Percentiles rank a stretch among this genome's conserved stretches.
Conservation (phyloP, 2,888 invertebrate genomes). For the Oligia fasciuncula region DNA sequence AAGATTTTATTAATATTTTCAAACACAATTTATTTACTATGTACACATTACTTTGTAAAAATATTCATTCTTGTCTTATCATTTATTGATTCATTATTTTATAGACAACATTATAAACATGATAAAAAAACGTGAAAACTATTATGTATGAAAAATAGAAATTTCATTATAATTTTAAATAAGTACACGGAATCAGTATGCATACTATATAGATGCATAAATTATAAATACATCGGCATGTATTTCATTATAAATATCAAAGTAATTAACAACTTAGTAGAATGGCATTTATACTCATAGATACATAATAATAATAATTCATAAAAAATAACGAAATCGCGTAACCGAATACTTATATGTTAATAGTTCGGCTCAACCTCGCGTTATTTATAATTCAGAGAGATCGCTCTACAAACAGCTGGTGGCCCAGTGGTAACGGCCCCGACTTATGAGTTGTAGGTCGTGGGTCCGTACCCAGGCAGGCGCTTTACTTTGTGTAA, state of each 20-base stretch:
- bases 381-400: slow-evolving; percentile 52
- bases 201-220: slow-evolving; percentile 76
- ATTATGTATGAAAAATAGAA: slow-evolving; percentile 85
- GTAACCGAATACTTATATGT: slow-evolving; percentile 67
- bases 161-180: slow-evolving; percentile 85
- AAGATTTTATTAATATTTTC: slow-evolving; percentile 89
- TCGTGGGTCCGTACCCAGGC: no score
- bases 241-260: slow-evolving; percentile 73
- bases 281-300: slow-evolving; percentile 75
- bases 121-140: slow-evolving; percentile 84
- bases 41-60: slow-evolving; percentile 90
- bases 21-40: slow-evolving; percentile 89
- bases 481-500: no score
- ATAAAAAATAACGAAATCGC: slow-evolving; percentile 71
- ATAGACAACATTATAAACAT: slow-evolving; percentile 87
- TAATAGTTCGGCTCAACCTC: slow-evolving; percentile 56
- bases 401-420: slow-evolving; percentile 31
- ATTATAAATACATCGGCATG: slow-evolving; percentile 75
- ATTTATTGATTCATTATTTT: slow-evolving; percentile 88
- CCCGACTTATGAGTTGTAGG: no score
- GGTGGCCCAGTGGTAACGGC: no score
- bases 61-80: slow-evolving; percentile 89
- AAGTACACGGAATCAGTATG: slow-evolving; percentile 85
- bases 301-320: slow-evolving; percentile 66
- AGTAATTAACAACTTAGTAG: slow-evolving; percentile 77